phyloP scores from a whole-genome alignment of 2,888 invertebrate genomes.

The Luffia ferchaultella region DNA sequence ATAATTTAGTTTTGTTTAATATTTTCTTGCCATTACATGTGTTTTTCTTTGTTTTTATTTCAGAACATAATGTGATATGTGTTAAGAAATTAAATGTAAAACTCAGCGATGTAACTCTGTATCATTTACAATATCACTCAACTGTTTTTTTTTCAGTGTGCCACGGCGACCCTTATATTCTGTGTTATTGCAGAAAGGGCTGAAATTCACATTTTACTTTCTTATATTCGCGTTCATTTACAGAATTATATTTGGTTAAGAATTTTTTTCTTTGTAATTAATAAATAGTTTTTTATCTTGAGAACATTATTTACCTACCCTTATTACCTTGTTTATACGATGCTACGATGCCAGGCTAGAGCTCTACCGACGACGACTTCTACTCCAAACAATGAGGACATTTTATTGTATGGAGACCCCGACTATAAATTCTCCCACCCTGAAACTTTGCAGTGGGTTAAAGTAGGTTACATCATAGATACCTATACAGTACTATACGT shows the following conservation, averaged over 20 bases:
- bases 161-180: slow-evolving; percentile 27
- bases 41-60: background rate
- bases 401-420: too few species aligned
- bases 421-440: too few species aligned
- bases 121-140: background rate
- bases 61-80: background rate
- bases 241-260: slow-evolving; percentile 38
- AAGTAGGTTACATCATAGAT: too few species aligned
- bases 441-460: too few species aligned
- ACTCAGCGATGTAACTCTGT: background rate
- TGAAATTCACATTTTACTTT: slow-evolving; percentile 41
- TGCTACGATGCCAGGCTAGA: too few species aligned
- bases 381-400: too few species aligned
- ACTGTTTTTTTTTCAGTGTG: slow-evolving; percentile 30
- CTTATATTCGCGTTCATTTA: slow-evolving; percentile 45
- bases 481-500: too few species aligned
- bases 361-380: too few species aligned
- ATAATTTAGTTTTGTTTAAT: background rate
- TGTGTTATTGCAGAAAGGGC: slow-evolving; percentile 27
- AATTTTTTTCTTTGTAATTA: slow-evolving; percentile 2
- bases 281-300: too few species aligned
- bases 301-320: too few species aligned
- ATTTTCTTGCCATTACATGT: background rate
- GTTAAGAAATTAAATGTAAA: background rate
- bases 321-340: too few species aligned